phyloP scores from a whole-genome alignment of 2,113 vertebrate genomes.

The Recurvirostra avosetta region DNA sequence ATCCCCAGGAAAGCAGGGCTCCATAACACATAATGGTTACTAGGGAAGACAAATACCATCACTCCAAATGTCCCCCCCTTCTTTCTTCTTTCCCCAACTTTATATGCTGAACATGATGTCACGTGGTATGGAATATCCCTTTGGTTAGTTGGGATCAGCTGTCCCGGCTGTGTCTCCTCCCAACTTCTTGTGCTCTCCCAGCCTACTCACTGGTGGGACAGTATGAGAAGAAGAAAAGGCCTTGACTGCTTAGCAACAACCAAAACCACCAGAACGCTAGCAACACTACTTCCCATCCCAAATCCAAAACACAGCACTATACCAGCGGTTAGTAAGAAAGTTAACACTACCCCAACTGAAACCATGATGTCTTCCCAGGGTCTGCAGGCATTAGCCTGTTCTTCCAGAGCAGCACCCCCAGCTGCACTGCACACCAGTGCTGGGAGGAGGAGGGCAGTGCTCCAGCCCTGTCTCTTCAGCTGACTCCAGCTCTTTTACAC shows the following conservation, averaged over 20 bases:
- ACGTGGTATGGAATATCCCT: background rate
- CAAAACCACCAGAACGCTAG: background rate
- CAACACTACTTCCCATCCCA: background rate
- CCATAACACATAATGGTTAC: background rate
- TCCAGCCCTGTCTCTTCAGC: background rate
- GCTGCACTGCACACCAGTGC: fast-evolving
- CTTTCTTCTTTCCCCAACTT: background rate
- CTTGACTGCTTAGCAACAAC: background rate
- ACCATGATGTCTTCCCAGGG: background rate
- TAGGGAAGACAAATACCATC: background rate
- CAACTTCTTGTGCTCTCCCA: background rate
- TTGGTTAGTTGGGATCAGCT: background rate
- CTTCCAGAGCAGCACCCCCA: background rate
- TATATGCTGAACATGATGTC: background rate
- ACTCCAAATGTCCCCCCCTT: background rate
- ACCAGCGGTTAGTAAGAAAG: background rate
- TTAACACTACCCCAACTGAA: background rate
- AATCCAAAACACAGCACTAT: background rate
- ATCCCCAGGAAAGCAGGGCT: background rate
- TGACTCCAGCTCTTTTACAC: background rate
- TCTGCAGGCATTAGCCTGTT: background rate
- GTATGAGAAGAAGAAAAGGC: background rate
- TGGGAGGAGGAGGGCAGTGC: background rate
- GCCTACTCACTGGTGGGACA: background rate
- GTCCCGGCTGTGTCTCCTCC: background rate